Evolutionary conservation across 2,797 vertebrate species (phyloP), one percentile per base, ranked within the genome.

Genomic region (Gymnopithys bicolor): DNA sequence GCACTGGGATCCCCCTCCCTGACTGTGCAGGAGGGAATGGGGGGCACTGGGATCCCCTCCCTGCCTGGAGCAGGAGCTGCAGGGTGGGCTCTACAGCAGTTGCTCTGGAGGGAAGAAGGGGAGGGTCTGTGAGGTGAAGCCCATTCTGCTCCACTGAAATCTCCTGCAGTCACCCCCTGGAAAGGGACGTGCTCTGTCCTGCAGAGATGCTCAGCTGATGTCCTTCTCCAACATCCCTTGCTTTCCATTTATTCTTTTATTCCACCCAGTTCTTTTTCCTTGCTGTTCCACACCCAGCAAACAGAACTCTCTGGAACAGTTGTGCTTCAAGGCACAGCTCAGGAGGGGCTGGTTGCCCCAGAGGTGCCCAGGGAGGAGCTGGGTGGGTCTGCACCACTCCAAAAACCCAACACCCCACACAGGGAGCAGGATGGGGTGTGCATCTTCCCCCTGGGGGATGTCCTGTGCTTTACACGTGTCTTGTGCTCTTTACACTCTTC

Each of bases 351-450:
- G n/a, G 12, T 43, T 17, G 56, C 63, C 63, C 76, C 30, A 58
- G 49, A 32, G 24, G 51, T 83, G 58, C 83, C 64, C 59, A 17
- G 51, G 49, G 53, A 69, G 87, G 73, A 62, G 27, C 10, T 51
- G 68, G 45, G 33, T 39, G 49, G 32, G 30, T 90, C 84, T 63
- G 73, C 58, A 6, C 45, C 23, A 5, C 43, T 35, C 58, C 18
- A 14, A 58, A 78, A 39, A 27, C 67, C 35, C 4, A 0, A 51
- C 52, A 14, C 39, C 60, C 56, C 7, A 0, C 0, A 0, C 24
- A 25, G 85, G 84, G 64, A 89, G 17, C 30, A 11, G 70, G 56
- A 25, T 13, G 1, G 49, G 52, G 49, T 0, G 2, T 28, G 48
- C 37, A 10, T 51, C 77, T 81, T 19, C 11, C 80, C 76, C 58